Conservation (phyloP, 2,113 vertebrate species). For the Odontesthes bonariensis region DNA sequence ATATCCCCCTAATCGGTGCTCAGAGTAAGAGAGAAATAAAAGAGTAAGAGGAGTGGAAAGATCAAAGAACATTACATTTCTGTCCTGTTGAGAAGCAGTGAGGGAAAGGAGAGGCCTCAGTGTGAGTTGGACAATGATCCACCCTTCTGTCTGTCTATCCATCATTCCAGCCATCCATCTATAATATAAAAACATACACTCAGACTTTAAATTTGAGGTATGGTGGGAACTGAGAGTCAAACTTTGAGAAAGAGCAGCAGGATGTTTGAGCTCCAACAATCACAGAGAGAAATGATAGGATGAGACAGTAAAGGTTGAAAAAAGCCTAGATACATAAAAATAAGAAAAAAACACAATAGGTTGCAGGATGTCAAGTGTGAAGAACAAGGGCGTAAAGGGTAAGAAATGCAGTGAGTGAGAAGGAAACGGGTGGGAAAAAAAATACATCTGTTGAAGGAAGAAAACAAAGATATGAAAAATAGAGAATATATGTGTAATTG, state of each 20-base stretch:
- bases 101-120: slow-evolving; percentile 7
- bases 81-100: slow-evolving; percentile 39
- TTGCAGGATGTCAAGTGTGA: slow-evolving; percentile 15
- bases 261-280: slow-evolving; percentile 33
- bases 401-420: neutral
- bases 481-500: neutral
- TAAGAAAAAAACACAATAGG: neutral
- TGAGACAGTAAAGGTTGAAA: slow-evolving; percentile 4
- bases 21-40: slow-evolving; percentile 15
- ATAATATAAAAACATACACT: too few species aligned
- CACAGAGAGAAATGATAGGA: slow-evolving; percentile 28
- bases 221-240: slow-evolving; percentile 25
- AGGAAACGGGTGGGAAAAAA: neutral
- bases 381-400: neutral
- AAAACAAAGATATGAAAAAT: too few species aligned
- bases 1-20: slow-evolving; percentile 50
- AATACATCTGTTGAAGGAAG: too few species aligned
- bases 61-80: slow-evolving; percentile 51
- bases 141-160: slow-evolving; percentile 13
- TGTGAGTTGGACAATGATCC: slow-evolving; percentile 19
- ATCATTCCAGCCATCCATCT: neutral
- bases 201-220: slow-evolving; percentile 4
- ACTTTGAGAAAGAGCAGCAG: slow-evolving; percentile 35
- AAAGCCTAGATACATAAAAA: slow-evolving; percentile 1
- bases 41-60: slow-evolving; percentile 22